Conservation (phyloP, 2,113 vertebrate genomes). For the Emberiza fucata region DNA sequence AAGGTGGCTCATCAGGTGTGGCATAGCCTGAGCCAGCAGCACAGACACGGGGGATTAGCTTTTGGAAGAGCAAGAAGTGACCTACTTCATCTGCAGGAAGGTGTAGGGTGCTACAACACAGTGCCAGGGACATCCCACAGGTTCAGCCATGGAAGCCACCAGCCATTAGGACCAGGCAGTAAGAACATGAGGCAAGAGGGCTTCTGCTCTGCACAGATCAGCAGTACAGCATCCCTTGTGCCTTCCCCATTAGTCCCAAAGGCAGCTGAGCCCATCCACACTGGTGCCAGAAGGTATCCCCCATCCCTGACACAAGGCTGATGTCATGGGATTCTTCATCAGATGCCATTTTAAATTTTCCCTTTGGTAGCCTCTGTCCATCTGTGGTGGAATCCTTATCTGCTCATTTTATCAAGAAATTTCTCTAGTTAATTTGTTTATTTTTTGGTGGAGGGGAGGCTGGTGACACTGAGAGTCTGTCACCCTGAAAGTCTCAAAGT, state of each 20-base stretch:
- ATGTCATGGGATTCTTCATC: neutral
- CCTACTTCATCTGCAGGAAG: neutral
- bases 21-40: neutral
- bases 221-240: neutral
- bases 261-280: neutral
- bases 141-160: neutral
- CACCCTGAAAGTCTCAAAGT: neutral
- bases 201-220: neutral
- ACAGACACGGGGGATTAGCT: neutral
- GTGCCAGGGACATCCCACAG: neutral
- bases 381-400: neutral
- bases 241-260: neutral
- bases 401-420: neutral
- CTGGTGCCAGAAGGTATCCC: neutral
- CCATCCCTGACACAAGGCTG: neutral
- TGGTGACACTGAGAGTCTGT: neutral
- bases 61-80: neutral
- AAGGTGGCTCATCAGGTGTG: neutral
- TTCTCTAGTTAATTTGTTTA: neutral
- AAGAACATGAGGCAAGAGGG: neutral
- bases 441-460: fast-evolving
- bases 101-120: fast-evolving
- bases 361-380: neutral
- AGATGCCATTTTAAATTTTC: neutral
- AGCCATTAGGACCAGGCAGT: neutral